Evolutionary conservation across 1,140 invertebrate species (phyloP), one percentile per base, ranked within the genome.

Genomic region (Drosophila pallidifrons): DNA sequence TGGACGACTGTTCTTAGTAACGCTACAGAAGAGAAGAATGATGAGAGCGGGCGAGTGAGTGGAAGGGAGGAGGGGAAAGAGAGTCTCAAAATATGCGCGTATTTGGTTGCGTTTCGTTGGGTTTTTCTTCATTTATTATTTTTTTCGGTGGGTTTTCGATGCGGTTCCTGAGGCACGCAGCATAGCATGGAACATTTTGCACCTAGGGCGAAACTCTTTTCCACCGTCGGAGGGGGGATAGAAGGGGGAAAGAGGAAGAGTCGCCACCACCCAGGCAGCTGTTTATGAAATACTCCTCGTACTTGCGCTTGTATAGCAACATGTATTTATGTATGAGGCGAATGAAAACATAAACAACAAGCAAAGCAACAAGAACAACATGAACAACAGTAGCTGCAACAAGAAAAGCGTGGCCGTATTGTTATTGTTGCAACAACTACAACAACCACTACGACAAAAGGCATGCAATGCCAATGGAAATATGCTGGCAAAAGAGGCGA

Each of bases 321-420:
- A 88, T 88, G 74, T 89, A 89, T 88, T 88, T 88, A 88, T 89
- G 83, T 89, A 89, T 83, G 83, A 75, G 88, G 85, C 79, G 85
- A 82, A 87, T 80, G 80, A 88, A 80, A 88, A 86, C 79, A 87
- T 87, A 87, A 87, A 82, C 82, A 87, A 87, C 75, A 49, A 59
- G 41, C 3, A 13, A n/a, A 0, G 11, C 60, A 65, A 47, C 47
- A 38, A 38, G 7, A 87, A 79, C 79, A 87, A 86, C 70, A 49
- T 54, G 38, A 65, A 46, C 46, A 70, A 72, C 41, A 68, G 77
- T 58, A 69, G 72, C 65, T 64, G 65, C 75, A 60, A 63, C 60
- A 71, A 73, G 63, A 47, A 58, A 75, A 75, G 72, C 58, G 72
- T 70, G 66, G 66, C 72, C 47, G 51, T 60, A 38, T 38, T 68